These are phyloP conservation scores for Timandra comae DNA, from an alignment of 2,888 invertebrate species.

Conservation along the genomic window DNA sequence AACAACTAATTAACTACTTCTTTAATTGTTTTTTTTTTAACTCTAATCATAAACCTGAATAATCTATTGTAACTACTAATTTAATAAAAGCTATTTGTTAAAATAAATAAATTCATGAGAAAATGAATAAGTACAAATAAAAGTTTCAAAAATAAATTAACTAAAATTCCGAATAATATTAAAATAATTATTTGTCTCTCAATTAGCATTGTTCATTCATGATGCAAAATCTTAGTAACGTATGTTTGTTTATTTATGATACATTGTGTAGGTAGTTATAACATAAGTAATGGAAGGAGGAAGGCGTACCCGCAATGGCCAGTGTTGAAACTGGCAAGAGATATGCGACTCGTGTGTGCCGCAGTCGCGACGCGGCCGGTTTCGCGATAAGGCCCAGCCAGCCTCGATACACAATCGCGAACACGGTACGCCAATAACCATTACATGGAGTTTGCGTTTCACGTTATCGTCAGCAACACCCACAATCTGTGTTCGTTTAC, in stretches of 20 bases:
- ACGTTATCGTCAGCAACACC: constrained; percentile 55
- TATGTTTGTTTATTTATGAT: constrained; percentile 54
- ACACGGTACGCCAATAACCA: constrained; percentile 36
- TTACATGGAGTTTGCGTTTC: constrained; percentile 53
- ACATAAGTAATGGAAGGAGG: constrained; percentile 40
- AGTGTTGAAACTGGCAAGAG: constrained; percentile 37
- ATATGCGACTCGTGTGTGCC: constrained; percentile 36
- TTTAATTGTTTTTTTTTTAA: too few relatives aligned
- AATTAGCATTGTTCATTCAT: too few relatives aligned
- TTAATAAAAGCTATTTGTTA: too few relatives aligned
- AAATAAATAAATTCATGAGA: too few relatives aligned
- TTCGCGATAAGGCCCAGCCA: constrained; percentile 59
- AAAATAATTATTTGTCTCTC: too few relatives aligned
- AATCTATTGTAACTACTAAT: too few relatives aligned
- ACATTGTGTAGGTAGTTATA: constrained; percentile 48
- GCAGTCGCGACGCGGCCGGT: constrained; percentile 41
- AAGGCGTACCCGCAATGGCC: constrained; percentile 47
- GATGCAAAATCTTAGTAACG: constrained; percentile 16
- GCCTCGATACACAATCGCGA: constrained; percentile 45
- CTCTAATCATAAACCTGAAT: too few relatives aligned
- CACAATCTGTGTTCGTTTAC: constrained; percentile 47
- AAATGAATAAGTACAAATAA: too few relatives aligned
- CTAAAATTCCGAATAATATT: too few relatives aligned
- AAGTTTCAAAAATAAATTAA: too few relatives aligned
- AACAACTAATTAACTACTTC: too few relatives aligned